Evolutionary conservation across 2,888 invertebrate species (phyloP), one percentile per base, ranked within the genome.

Genomic region (Gonocerus acuteangulatus): DNA sequence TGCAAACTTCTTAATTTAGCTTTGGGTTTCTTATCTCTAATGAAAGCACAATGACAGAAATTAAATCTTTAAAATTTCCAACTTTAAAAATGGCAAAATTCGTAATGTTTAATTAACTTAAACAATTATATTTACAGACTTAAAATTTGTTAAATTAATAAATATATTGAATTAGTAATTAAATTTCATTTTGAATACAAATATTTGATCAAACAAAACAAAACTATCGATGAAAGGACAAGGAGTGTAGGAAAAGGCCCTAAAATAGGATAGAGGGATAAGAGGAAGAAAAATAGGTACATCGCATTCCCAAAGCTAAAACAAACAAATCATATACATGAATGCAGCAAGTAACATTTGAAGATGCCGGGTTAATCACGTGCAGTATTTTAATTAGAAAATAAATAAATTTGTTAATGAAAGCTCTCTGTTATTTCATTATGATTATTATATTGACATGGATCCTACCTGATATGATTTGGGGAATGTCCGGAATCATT

Each of bases 301-400:
- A 64, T 49, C 36, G 45, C 61, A 61, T 64, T 64, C 51, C 61
- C 64, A 54, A 61, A 58, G 59, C 64, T 64, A 64, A 54, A 60
- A 52, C 52, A 52, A 39, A 60, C 32, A 59, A 34, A 59, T 48
- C 32, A 59, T 23, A 59, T 22, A 48, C 22, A 59, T 34, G 32
- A 59, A 57, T 21, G 47, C 45, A 47, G 27, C 45, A 27, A 21
- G 27, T 27, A 27, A 47, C 32, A 57, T 56, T 22, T 13, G 21
- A 44, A 57, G 21, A 18, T 45, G 16, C 16, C 39, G 1, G 34
- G 23, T 56, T 0, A 51, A 6, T 27, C 4, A 27, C 27, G 9
- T 27, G 27, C 27, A 27, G 9, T 27, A 4, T 27, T 4, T n/a
- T n/a, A n/a, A n/a, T n/a, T 27, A 27, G 4, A 9, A 27, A 6